Percentiles rank a stretch among this genome's conserved stretches.
These are phyloP conservation scores for Pseudopipra pipra DNA, from an alignment of 2,113 vertebrate genomes.

Conservation along the genomic window DNA sequence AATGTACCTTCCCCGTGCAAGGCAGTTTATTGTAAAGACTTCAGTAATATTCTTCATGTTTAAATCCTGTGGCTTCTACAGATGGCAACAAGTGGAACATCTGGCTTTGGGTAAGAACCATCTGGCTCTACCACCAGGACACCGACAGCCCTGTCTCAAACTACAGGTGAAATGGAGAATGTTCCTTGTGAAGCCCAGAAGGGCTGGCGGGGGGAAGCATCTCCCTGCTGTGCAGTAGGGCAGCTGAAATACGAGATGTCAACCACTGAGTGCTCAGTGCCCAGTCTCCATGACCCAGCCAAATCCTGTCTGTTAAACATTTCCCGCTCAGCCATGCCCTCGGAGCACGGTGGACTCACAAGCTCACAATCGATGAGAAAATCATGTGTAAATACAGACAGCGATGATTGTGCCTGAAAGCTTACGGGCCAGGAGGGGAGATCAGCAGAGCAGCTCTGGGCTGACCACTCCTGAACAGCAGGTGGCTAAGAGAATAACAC, in stretches of 20 bases:
- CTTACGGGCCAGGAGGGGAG: neutral
- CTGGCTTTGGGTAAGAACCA: neutral
- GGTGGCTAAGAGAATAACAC: neutral
- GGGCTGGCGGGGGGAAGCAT: neutral
- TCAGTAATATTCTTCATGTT: neutral
- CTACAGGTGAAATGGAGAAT: neutral
- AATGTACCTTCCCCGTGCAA: neutral
- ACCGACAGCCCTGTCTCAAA: neutral
- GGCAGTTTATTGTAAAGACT: neutral
- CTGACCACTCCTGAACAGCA: neutral
- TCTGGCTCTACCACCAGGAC: neutral
- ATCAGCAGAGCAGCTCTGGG: neutral
- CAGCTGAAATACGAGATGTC: neutral
- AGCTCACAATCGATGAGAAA: neutral
- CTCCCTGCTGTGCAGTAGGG: neutral
- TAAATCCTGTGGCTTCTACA: neutral
- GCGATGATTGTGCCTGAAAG: neutral
- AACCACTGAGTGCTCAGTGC: rapidly evolving
- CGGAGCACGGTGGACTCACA: rapidly evolving
- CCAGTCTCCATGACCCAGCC: neutral
- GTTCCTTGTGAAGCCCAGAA: neutral
- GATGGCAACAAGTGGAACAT: neutral
- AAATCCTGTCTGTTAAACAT: neutral
- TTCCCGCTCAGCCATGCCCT: neutral
- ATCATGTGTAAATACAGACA: neutral